Conservation (phyloP, 2,113 vertebrate genomes). For the Leucopsar rothschildi region DNA sequence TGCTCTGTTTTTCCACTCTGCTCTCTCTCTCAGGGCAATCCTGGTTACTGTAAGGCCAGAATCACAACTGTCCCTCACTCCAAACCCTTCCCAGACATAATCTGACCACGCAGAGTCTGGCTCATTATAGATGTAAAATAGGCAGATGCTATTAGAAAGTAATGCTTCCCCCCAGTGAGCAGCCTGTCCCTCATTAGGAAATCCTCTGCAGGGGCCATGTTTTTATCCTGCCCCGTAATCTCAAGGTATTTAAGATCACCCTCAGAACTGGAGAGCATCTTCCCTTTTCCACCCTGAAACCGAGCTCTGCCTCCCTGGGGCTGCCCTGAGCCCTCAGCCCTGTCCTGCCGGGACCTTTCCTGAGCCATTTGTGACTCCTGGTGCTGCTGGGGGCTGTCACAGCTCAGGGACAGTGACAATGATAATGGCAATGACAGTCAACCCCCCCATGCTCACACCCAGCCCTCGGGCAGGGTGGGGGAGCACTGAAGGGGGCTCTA, state of each 20-base stretch:
- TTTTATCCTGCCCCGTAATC: neutral
- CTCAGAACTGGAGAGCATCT: neutral
- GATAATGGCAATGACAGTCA: neutral
- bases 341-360: neutral
- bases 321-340: neutral
- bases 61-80: neutral
- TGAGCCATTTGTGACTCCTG: neutral
- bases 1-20: neutral
- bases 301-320: neutral
- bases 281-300: neutral
- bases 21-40: neutral
- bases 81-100: neutral
- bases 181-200: neutral
- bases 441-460: neutral
- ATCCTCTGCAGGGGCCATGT: neutral
- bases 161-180: neutral
- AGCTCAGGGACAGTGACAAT: neutral
- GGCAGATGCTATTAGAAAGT: constrained; percentile 15
- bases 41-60: neutral
- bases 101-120: neutral
- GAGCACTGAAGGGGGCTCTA: neutral
- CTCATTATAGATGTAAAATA: constrained; percentile 40
- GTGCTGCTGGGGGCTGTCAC: neutral
- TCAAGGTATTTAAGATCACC: neutral
- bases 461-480: neutral